Evolutionary conservation across 2,797 vertebrate genomes (phyloP).

Genomic region (Odontamblyopus rebecca): DNA sequence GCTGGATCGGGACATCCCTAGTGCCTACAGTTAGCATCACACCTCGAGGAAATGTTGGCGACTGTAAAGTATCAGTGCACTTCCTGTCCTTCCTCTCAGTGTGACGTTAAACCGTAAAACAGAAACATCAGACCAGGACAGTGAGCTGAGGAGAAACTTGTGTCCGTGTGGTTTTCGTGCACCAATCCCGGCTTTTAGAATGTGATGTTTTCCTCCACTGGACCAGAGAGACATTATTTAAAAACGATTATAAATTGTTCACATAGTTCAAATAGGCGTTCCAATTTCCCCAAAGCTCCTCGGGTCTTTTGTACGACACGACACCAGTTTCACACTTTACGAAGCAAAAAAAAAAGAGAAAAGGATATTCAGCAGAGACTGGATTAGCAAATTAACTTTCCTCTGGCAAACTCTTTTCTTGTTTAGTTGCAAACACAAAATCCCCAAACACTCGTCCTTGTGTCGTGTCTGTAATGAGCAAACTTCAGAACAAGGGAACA

Average conservation of each 20-base stretch:
- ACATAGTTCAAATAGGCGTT: not conserved
- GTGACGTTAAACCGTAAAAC: no score
- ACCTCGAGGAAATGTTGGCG: no score
- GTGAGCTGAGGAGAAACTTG: no score
- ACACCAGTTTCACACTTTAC: not conserved
- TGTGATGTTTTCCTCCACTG: no score
- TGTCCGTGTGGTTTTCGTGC: no score
- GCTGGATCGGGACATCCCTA: no score
- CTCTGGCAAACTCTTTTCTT: not conserved
- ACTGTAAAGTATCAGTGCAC: no score
- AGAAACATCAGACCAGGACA: no score
- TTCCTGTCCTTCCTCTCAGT: no score
- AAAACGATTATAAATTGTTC: not conserved
- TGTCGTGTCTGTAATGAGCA: constrained; percentile 21
- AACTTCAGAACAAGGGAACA: constrained; percentile 22
- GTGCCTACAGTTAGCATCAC: no score
- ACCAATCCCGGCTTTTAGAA: no score
- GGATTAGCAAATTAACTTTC: constrained; percentile 14
- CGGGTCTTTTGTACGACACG: not conserved
- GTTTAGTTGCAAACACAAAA: constrained; percentile 11
- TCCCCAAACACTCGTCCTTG: constrained; percentile 20
- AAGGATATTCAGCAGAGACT: not conserved
- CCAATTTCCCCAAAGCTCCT: not conserved
- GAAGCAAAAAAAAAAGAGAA: no score
- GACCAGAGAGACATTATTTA: not conserved